phyloP scores from a whole-genome alignment of 2,888 invertebrate species.

The Isoperla grammatica region DNA sequence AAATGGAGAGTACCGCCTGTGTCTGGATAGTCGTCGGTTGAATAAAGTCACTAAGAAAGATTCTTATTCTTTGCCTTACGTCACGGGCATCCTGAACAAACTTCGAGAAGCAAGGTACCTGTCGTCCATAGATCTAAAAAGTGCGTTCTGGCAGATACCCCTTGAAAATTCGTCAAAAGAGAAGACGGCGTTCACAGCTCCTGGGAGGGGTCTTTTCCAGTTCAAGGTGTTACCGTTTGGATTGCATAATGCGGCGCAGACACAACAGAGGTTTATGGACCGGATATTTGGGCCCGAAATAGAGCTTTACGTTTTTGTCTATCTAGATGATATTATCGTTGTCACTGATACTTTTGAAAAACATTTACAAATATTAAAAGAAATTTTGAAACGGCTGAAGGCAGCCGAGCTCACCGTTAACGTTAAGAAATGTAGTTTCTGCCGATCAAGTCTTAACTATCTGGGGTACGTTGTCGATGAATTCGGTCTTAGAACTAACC shows the following conservation, averaged over 20 bases:
- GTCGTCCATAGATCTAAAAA: slow-evolving; percentile 36
- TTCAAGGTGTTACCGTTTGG: slow-evolving; percentile 48
- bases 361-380: too few species aligned
- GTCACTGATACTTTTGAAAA: too few species aligned
- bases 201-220: slow-evolving; percentile 34
- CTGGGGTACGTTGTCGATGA: too few species aligned
- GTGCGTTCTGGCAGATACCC: slow-evolving; percentile 36
- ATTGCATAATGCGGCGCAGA: slow-evolving; percentile 34
- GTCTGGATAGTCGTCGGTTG: slow-evolving; percentile 36
- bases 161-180: slow-evolving; percentile 30
- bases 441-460: too few species aligned
- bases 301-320: too few species aligned
- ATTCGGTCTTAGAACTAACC: slow-evolving; percentile 19
- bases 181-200: slow-evolving; percentile 33
- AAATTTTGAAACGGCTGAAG: too few species aligned
- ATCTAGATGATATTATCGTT: too few species aligned
- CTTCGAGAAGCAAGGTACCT: slow-evolving; percentile 36
- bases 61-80: slow-evolving; percentile 37
- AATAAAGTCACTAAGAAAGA: slow-evolving; percentile 36
- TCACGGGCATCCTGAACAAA: slow-evolving; percentile 35
- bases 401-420: too few species aligned
- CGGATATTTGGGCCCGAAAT: too few species aligned
- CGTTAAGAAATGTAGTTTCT: too few species aligned
- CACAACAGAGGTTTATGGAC: too few species aligned
- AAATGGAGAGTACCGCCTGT: slow-evolving; percentile 34